Conservation (phyloP, 2,888 invertebrate genomes). For the Elysia crispata region DNA sequence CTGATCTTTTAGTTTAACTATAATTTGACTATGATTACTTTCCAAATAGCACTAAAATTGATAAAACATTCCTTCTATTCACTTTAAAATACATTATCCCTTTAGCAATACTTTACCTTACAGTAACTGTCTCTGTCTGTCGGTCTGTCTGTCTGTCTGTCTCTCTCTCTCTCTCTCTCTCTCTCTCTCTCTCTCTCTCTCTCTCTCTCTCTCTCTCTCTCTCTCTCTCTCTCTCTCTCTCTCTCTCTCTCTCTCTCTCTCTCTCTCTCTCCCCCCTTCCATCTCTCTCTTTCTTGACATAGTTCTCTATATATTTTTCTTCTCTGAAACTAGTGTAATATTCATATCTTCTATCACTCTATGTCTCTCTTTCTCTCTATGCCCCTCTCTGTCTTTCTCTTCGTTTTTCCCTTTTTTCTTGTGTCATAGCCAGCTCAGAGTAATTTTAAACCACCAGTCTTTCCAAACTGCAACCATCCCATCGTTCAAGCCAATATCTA, state of each 20-base stretch:
- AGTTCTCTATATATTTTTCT: no score
- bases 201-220: conserved; percentile 11
- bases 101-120: no score
- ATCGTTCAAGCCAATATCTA: no score
- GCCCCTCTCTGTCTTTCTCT: not conserved
- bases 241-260: conserved; percentile 10
- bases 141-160: conserved; percentile 10
- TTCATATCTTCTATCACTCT: not conserved
- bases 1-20: no score
- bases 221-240: conserved; percentile 2
- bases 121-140: conserved; percentile 6
- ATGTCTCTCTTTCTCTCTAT: not conserved
- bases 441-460: no score
- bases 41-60: no score
- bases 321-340: no score
- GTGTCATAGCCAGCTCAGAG: no score
- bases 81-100: no score
- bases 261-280: not conserved
- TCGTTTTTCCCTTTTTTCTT: not conserved
- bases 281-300: not conserved
- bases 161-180: conserved; percentile 10
- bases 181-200: conserved; percentile 32
- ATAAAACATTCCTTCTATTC: no score
- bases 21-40: no score
- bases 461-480: no score